These are phyloP conservation scores for Priocnemis perturbator DNA, from an alignment of 2,888 invertebrate genomes.

Conservation along the genomic window DNA sequence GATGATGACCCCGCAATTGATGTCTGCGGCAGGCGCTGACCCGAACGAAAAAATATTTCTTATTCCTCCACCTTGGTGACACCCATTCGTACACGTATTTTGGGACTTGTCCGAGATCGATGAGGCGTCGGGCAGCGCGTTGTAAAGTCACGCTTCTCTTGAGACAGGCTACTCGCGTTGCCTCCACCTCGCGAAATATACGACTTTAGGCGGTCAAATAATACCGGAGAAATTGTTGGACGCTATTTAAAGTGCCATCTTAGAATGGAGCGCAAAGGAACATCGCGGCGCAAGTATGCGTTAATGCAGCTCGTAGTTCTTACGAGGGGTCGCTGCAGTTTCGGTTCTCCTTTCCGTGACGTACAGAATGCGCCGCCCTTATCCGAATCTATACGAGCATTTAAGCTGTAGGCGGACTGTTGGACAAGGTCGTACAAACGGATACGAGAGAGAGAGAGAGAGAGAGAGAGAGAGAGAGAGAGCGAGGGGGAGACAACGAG, in stretches of 20 bases:
- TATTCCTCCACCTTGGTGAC: too few species aligned
- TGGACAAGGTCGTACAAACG: conserved; percentile 12
- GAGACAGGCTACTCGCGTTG: too few species aligned
- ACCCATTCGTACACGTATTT: too few species aligned
- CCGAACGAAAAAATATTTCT: too few species aligned
- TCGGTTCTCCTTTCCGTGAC: conserved; percentile 58
- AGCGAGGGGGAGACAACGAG: conserved; percentile 20
- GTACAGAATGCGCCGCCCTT: conserved; percentile 63
- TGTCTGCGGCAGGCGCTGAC: too few species aligned
- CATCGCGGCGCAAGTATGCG: conserved; percentile 61
- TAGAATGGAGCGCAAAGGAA: conserved; percentile 53
- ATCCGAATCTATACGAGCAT: conserved; percentile 67
- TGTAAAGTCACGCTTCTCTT: too few species aligned
- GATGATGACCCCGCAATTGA: conserved; percentile 12
- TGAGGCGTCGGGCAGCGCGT: too few species aligned
- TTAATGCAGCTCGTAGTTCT: conserved; percentile 69
- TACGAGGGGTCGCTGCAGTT: conserved; percentile 55
- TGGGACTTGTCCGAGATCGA: too few species aligned
- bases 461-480: conserved; percentile 20
- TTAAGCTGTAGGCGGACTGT: conserved; percentile 37
- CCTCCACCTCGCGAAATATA: too few species aligned
- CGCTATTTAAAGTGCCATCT: conserved; percentile 41
- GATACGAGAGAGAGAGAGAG: conserved; percentile 14
- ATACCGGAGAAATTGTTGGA: conserved; percentile 52
- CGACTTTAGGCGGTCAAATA: conserved; percentile 43